These are phyloP conservation scores for Platalea minor DNA, from an alignment of 2,797 vertebrate species.

Conservation along the genomic window DNA sequence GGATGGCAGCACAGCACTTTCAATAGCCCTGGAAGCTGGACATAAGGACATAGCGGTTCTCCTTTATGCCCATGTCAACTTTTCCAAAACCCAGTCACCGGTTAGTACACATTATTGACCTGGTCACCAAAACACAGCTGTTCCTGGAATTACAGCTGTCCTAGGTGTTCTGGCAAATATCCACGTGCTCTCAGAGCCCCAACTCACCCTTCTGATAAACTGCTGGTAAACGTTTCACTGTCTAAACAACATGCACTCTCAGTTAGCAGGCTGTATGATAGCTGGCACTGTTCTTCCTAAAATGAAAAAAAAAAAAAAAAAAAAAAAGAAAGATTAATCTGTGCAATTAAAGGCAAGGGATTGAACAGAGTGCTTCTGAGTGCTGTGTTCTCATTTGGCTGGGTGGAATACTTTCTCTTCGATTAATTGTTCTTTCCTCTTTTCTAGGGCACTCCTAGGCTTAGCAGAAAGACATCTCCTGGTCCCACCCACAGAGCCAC, in stretches of 20 bases:
- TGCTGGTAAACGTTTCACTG: neutral
- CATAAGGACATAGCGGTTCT: constrained; percentile 97
- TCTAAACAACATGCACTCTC: neutral
- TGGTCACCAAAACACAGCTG: neutral
- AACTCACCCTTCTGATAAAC: neutral
- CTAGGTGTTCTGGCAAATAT: neutral
- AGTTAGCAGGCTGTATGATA: neutral
- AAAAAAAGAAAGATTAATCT: neutral
- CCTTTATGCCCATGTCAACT: constrained; percentile 96
- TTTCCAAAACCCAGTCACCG: constrained; percentile 93
- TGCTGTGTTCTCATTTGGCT: neutral
- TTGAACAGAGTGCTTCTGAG: neutral
- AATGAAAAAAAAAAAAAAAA: neutral
- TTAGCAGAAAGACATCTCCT: constrained; percentile 90
- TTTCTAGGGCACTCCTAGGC: constrained; percentile 90
- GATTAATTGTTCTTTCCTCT: neutral
- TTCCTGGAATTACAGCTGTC: neutral
- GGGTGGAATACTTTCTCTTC: neutral
- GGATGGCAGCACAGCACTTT: constrained; percentile 96
- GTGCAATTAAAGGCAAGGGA: neutral
- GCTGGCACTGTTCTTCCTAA: neutral
- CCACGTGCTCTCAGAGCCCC: neutral
- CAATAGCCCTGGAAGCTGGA: constrained; percentile 96
- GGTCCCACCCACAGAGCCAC: constrained; percentile 86
- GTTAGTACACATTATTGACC: constrained; percentile 74